Percentiles rank a stretch among this genome's conserved stretches.
Conservation (phyloP, 53 echinoderm and acorn worm species). For the Holothuria scabra region DNA sequence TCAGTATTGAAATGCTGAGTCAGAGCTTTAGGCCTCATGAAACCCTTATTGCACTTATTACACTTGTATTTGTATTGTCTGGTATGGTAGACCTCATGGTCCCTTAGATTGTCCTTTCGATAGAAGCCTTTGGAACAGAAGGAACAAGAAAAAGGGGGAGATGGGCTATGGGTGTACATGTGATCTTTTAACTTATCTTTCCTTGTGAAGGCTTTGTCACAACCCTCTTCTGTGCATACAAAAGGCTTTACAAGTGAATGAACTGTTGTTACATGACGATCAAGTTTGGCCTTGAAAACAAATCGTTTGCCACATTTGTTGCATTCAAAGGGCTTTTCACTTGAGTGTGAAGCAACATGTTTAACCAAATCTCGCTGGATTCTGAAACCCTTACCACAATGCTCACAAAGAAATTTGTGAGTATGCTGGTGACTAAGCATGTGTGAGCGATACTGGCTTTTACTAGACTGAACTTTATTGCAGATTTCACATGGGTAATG, state of each 20-base stretch:
- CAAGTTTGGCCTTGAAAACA: conserved; percentile 81
- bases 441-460: conserved; percentile 86
- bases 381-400: conserved; percentile 85
- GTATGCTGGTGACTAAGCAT: conserved; percentile 71
- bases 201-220: conserved; percentile 83
- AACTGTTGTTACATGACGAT: conserved; percentile 80
- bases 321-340: conserved; percentile 76
- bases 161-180: conserved; percentile 71
- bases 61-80: conserved; percentile 83
- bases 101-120: conserved; percentile 84
- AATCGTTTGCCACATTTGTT: conserved; percentile 79
- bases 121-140: conserved; percentile 87
- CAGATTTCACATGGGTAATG: conserved; percentile 73
- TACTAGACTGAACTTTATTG: conserved; percentile 78
- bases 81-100: conserved; percentile 89
- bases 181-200: conserved; percentile 94
- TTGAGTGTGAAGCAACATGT: conserved; percentile 78
- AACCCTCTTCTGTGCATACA: conserved; percentile 64
- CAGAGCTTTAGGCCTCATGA: conserved; percentile 87
- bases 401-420: conserved; percentile 80
- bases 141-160: conserved; percentile 68
- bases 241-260: conserved; percentile 76
- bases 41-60: conserved; percentile 76
- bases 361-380: conserved; percentile 82
- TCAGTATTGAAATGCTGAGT: conserved; percentile 69